Percentiles rank a stretch among this genome's conserved stretches.
Conservation (phyloP, 2,797 vertebrate genomes). For the Spheniscus humboldti region DNA sequence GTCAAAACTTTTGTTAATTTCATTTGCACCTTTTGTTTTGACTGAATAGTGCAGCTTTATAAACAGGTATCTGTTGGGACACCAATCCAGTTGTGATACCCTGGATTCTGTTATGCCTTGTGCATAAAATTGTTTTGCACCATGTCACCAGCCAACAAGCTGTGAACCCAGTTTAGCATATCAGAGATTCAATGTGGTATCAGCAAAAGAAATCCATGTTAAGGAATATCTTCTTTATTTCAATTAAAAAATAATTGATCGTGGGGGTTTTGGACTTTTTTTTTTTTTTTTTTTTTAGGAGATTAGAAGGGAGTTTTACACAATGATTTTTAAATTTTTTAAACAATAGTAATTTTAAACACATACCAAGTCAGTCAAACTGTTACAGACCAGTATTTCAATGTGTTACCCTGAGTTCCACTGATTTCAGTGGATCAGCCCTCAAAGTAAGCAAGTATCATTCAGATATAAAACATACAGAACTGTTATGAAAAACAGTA, state of each 20-base stretch:
- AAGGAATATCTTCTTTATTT: background rate
- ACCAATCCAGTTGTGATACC: background rate
- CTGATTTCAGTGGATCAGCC: background rate
- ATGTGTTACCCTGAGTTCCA: background rate
- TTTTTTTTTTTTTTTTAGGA: background rate
- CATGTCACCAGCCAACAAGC: background rate
- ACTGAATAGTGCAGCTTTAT: background rate
- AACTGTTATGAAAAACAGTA: background rate
- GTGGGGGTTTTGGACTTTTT: fast-evolving
- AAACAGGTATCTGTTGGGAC: background rate
- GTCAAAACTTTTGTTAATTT: background rate
- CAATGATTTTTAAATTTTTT: background rate
- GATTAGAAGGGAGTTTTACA: background rate
- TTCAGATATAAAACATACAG: background rate
- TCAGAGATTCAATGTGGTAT: background rate
- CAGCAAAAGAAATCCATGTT: background rate
- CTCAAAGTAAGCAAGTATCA: background rate
- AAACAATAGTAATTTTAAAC: background rate
- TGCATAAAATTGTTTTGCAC: background rate
- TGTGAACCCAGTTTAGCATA: background rate
- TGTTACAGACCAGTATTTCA: background rate
- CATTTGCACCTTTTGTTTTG: background rate
- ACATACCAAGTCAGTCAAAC: background rate
- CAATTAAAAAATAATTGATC: background rate
- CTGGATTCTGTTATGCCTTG: background rate